Conservation (phyloP, 2,797 vertebrate species). For the Rallus crepitans region DNA sequence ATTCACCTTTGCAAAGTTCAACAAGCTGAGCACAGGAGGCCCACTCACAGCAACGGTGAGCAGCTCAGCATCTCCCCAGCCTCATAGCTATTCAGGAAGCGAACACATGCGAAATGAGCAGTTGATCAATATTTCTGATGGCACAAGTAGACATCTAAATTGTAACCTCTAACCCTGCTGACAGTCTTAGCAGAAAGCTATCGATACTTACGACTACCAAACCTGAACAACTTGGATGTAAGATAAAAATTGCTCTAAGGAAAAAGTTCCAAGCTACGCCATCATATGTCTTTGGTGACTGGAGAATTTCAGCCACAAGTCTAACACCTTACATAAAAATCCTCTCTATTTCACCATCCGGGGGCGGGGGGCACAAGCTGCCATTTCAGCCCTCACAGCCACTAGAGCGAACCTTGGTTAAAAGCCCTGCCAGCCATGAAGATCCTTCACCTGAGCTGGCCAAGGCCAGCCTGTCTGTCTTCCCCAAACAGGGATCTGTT, state of each 20-base stretch:
- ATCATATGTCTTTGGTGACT: not conserved
- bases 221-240: not conserved
- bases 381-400: not conserved
- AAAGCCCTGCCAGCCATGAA: not conserved
- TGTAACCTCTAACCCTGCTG: not conserved
- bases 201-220: not conserved
- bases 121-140: not conserved
- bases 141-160: not conserved
- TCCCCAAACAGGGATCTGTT: not conserved
- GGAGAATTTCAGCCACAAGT: not conserved
- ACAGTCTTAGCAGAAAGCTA: not conserved
- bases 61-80: not conserved
- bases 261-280: not conserved
- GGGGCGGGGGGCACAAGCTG: not conserved
- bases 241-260: not conserved
- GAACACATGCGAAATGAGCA: rapidly evolving
- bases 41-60: rapidly evolving
- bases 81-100: not conserved
- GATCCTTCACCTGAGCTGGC: not conserved
- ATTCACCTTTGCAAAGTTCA: not conserved
- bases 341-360: not conserved
- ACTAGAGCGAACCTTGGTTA: rapidly evolving
- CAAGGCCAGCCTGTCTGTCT: not conserved
- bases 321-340: rapidly evolving
- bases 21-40: rapidly evolving